Base-by-base conservation (phyloP, 2,888 invertebrate species). In the Cryptocephalus primarius region DNA sequence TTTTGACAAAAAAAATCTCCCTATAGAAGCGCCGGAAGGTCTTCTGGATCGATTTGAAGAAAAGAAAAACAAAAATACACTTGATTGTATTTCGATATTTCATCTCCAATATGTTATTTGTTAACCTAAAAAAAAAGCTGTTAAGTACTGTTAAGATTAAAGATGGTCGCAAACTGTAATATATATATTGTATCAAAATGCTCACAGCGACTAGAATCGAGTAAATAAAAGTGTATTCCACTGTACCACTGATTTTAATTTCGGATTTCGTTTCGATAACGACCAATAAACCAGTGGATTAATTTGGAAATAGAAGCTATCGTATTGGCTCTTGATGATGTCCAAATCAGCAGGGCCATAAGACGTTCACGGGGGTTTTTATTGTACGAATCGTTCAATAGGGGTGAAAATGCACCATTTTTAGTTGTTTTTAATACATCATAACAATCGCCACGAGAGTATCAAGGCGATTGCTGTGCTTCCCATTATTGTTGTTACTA, bases 31-130 rank as follows among this genome's bases (percentile, higher is more conserved):
- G 13, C 44, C 44, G 46, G n/a, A 45, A 39, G 43, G 44, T 49
- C 48, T 36, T 42, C 45, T 6, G 22, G 22, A 22, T 22, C 22
- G 22, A 22, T 22, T 22, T 22, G 22, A 22, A 22, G 22, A 22
- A 22, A 6, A 22, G 46, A 49, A 44, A 47, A 47, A 32, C 41
- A 55, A 55, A 60, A 63, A 62, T 62, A 63, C 61, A 62, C 59
- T 56, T 59, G 61, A 63, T 62, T 66, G 65, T 65, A 66, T 65
- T 68, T 64, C 62, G 60, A 65, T 63, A 65, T 67, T 58, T 69
- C 70, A 69, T 67, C 67, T 68, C 64, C 67, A 67, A 64, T 69
- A 70, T 71, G 70, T 71, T 70, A 69, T 69, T 71, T 70, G 70
- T 71, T 70, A 70, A 69, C 63, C 64, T 69, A 67, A 69, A 56